phyloP scores from a whole-genome alignment of 2,797 vertebrate species.

The Peromyscus melanophrys region DNA sequence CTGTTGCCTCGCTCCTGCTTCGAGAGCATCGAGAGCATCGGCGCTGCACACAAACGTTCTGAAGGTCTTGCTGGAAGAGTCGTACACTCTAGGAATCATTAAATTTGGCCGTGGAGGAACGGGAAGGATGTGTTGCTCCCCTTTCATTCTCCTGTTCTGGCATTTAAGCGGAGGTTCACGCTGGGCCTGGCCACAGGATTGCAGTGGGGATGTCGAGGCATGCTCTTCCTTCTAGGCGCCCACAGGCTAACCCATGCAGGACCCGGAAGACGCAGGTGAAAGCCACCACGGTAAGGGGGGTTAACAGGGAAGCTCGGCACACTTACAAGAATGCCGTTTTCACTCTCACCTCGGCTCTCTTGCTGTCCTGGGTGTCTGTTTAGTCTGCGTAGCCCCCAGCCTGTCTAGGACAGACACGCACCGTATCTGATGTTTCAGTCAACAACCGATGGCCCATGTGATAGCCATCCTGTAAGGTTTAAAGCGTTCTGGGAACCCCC shows the following conservation, averaged over 20 bases:
- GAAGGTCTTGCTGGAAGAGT: constrained; percentile 3
- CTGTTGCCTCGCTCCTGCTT: background rate
- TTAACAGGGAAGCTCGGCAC: background rate
- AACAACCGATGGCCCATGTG: too few relatives aligned
- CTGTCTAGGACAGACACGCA: background rate
- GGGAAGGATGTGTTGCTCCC: background rate
- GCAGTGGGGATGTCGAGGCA: background rate
- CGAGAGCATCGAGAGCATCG: too few relatives aligned
- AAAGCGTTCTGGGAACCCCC: background rate
- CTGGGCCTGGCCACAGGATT: background rate
- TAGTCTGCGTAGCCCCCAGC: background rate
- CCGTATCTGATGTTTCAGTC: background rate
- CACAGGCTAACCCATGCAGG: too few relatives aligned
- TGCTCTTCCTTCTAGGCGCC: background rate
- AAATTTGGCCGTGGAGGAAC: background rate
- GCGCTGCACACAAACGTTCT: background rate
- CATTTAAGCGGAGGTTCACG: background rate
- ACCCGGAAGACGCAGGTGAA: background rate
- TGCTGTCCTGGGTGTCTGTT: background rate
- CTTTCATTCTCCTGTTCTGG: background rate
- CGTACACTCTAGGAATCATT: background rate
- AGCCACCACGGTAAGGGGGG: too few relatives aligned
- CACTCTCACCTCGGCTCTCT: background rate
- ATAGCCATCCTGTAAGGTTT: background rate
- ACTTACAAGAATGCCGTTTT: background rate